Conservation (phyloP, 2,797 vertebrate genomes). For the Ptychadena robeensis region DNA sequence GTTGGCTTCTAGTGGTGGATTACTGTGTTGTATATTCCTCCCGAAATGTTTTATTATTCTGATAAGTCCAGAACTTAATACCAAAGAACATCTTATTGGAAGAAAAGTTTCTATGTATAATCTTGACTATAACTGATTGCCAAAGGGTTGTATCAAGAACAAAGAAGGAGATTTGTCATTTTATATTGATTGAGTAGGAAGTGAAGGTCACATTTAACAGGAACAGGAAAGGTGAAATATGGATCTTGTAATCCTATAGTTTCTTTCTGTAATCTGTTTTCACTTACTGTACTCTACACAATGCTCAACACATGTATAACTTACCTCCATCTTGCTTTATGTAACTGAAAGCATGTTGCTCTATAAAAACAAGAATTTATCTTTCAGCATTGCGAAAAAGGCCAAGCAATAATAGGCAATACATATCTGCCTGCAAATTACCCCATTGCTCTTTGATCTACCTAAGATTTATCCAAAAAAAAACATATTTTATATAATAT, state of each 20-base stretch:
- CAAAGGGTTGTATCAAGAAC: background rate
- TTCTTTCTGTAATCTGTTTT: background rate
- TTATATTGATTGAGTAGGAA: background rate
- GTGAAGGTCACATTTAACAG: background rate
- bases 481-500: too few species aligned
- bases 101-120: conserved; percentile 23
- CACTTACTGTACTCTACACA: background rate
- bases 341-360: background rate
- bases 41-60: conserved; percentile 55
- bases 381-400: too few species aligned
- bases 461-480: too few species aligned
- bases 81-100: conserved; percentile 23
- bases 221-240: background rate
- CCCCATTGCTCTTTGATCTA: too few species aligned
- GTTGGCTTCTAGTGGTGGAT: conserved; percentile 42
- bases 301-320: background rate
- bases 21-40: conserved; percentile 48
- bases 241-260: too few species aligned
- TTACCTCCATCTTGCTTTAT: background rate
- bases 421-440: too few species aligned
- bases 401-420: too few species aligned
- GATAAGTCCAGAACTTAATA: conserved; percentile 44
- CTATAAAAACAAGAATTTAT: too few species aligned
- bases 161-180: background rate
- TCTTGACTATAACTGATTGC: background rate